Evolutionary conservation across 2,888 invertebrate species (phyloP), one percentile per base, ranked within the genome.

Genomic region (Nowickia ferox): DNA sequence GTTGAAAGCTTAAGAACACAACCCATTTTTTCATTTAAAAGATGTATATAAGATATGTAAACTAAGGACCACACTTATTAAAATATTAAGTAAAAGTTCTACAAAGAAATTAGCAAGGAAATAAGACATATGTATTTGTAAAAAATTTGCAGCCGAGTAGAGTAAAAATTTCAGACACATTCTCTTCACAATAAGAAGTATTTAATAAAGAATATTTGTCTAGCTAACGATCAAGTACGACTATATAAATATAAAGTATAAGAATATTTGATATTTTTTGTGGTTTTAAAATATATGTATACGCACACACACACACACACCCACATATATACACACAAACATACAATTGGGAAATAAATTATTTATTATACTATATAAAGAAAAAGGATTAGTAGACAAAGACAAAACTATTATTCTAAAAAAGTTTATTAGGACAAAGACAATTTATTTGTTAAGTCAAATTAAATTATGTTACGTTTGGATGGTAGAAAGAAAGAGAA

Each of bases 381-480:
- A 57, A 55, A 66, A 51, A 9, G n/a, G 38, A 19, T 53, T 51
- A 38, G 61, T 74, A 68, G 82, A 71, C 55, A 71, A 48, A 82
- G 55, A 63, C 53, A 75, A 81, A 69, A 53, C 55, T 46, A 69
- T 61, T 13, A 44, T 38, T 72, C 10, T 76, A 22, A 38, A 3
- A 30, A 17, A 5, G 51, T 48, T 53, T 15, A n/a, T 61, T 51
- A 22, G 17, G 69, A 63, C 46, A n/a, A 59, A 30, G 30, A 69
- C 51, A 69, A 48, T 53, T 19, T 19, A 13, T 61, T 17, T 10
- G 19, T 57, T 19, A 17, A 44, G 13, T 40, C 30, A 30, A 63
- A 10, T 57, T 40, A 42, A 57, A 53, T 48, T 51, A 48, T 42
- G 66, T 77, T 83, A 83, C 82, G 71, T 65, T 71, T 76, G 53